These are phyloP conservation scores for Triplophysa bombifrons DNA, from an alignment of 2,797 vertebrate genomes.

Conservation along the genomic window DNA sequence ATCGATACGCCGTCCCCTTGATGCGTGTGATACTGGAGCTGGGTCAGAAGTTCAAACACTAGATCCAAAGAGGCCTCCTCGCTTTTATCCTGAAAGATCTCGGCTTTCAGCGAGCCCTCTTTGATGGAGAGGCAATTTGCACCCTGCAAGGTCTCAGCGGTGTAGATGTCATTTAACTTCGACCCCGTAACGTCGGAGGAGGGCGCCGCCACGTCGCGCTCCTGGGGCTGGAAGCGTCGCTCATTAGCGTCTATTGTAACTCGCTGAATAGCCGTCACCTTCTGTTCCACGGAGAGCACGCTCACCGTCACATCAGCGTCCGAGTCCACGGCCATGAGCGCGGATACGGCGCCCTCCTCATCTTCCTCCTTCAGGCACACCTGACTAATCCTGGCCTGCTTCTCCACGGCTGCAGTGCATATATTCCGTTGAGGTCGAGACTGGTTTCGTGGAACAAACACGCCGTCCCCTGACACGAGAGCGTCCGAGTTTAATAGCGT, in stretches of 20 bases:
- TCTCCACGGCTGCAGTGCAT: conserved; percentile 86
- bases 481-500: conserved; percentile 86
- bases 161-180: conserved; percentile 82
- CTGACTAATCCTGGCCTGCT: conserved; percentile 78
- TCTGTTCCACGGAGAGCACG: conserved; percentile 72
- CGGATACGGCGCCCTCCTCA: conserved; percentile 67
- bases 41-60: conserved; percentile 96
- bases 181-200: conserved; percentile 73
- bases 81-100: conserved; percentile 95
- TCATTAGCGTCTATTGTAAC: conserved; percentile 62
- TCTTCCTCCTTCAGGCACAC: conserved; percentile 81
- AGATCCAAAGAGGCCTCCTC: conserved; percentile 97
- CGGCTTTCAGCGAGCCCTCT: conserved; percentile 76
- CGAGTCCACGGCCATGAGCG: conserved; percentile 71
- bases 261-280: conserved; percentile 62
- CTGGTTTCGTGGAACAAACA: conserved; percentile 87
- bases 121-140: conserved; percentile 80
- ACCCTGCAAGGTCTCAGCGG: conserved; percentile 76
- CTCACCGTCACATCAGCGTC: conserved; percentile 74
- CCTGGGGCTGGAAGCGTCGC: conserved; percentile 69
- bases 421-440: conserved; percentile 75
- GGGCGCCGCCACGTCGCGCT: conserved; percentile 56
- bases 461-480: conserved; percentile 81
- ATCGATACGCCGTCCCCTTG: conserved; percentile 91
- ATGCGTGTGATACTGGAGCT: conserved; percentile 97